Evolutionary conservation across 2,797 vertebrate genomes (phyloP), one percentile per base, ranked within the genome.

Genomic region (Gymnodraco acuticeps): DNA sequence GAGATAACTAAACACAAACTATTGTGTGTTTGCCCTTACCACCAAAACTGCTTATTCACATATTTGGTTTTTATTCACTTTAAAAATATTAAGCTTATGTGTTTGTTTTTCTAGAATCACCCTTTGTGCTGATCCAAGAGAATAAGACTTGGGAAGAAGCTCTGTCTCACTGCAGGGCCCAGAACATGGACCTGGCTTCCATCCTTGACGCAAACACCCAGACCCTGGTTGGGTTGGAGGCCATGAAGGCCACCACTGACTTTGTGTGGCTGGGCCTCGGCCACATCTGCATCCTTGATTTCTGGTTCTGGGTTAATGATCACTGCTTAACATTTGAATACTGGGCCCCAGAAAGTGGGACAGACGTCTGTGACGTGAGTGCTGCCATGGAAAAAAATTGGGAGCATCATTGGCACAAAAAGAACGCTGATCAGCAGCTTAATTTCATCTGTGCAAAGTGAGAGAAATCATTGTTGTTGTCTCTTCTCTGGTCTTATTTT

Each of bases 251-350:
- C 3, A 3, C 45, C n/a, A 56, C 72, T 54, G 3, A 5, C 42
- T 68, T 64, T 14, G 82, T 89, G 63, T 90, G 90, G 89, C 50
- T 91, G 70, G 87, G 82, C 47, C 82, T 86, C 63, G 73, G 19
- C 43, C 88, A 85, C 80, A 85, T 64, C 70, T 91, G 89, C 60
- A 45, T 41, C 20, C 80, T 93, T 43, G 12, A 33, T 1, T 84
- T 89, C 78, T 92, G 89, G 87, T 88, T 89, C 78, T 93, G 86
- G 88, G 56, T 84, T 1, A 51, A 65, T 1, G 65, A 79, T 62
- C 4, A 43, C 1, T 0, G 0, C 1, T 43, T 75, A n/a, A 1
- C 3, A 8, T 88, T 82, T 54, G 0, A 11, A 4, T 52, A 14
- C 15, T 93, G 79, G 82, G 46, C 1, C 10, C 9, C 16, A 5